phyloP scores from a whole-genome alignment of 2,888 invertebrate species.

The Molorchus minor region DNA sequence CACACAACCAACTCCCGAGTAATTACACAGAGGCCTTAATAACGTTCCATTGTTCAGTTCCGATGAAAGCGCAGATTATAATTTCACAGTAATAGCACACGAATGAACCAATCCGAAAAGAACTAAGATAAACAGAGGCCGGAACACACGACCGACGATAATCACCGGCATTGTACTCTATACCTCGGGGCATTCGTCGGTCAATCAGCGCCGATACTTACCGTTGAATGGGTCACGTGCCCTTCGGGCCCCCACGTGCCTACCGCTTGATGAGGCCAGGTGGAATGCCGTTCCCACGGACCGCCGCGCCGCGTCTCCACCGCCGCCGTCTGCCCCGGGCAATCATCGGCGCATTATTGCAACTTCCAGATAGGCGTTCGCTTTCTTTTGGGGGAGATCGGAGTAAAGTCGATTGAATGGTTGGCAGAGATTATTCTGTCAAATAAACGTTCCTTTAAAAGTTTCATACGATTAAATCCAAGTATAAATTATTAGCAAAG shows the following conservation, averaged over 20 bases:
- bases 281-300: conserved; percentile 54
- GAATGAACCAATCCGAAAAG: conserved; percentile 43
- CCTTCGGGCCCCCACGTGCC: conserved; percentile 48
- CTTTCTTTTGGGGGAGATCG: conserved; percentile 6
- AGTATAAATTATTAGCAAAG: too few species aligned
- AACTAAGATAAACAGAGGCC: conserved; percentile 52
- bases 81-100: conserved; percentile 28
- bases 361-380: conserved; percentile 41
- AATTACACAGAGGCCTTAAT: conserved; percentile 18
- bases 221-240: conserved; percentile 58
- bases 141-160: conserved; percentile 52
- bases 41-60: conserved; percentile 16
- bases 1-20: neutral
- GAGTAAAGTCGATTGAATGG: neutral
- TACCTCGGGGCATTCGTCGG: conserved; percentile 58
- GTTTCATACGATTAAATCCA: too few species aligned
- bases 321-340: conserved; percentile 37
- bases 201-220: conserved; percentile 59
- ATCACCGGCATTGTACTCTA: conserved; percentile 56
- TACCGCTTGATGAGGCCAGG: conserved; percentile 50
- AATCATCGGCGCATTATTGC: conserved; percentile 53
- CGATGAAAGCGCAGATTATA: conserved; percentile 24
- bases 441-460: too few species aligned
- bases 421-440: too few species aligned
- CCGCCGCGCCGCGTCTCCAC: conserved; percentile 30